Base-by-base conservation (phyloP, 2,113 vertebrate species). In the Grammomys dolichurus region DNA sequence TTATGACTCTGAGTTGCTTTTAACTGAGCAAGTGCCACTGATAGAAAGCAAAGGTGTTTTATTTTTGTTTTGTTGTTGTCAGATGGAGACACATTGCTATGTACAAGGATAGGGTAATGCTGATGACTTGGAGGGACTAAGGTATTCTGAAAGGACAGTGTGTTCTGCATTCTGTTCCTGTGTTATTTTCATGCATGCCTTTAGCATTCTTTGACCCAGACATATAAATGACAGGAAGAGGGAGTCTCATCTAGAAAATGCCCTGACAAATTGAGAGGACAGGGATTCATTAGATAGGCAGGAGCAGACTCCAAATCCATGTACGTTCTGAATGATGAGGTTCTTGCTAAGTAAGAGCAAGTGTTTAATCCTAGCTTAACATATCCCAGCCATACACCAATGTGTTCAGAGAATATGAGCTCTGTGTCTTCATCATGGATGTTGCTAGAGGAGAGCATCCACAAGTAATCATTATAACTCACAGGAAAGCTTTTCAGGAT, bases 1-100 rank as follows among this genome's bases (percentile, higher is more conserved):
- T 75, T 72, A 87, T 51, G 78, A 91, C 9, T 24, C 94, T 97
- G 92, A 98, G 87, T 98, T 70, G 95, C 95, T 97, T 95, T 96
- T 96, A 97, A 65, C 70, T 67, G 54, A 95, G 73, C 89, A 78
- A 90, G 5, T 94, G 28, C 84, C 90, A 81, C 82, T 96, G 95
- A 96, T 36, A 97, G 95, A 97, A 95, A 70, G 78, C 88, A 3
- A 28, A 60, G 80, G 70, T 63, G 26, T 13, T 67, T n/a, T 72
- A 7, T 97, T 78, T 75, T 65, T 65, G 24, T 67, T 67, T 67
- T 69, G 65, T 13, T 77, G 95, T 69, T 97, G 91, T 94, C 73
- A n/a, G 81, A 90, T 69, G 26, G 40, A 96, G 22, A 19, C 82
- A 93, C 70, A 76, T n/a, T 40, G 88, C 89, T 96, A 58, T 89